A percentile compares a stretch with the other conserved stretches of the same genome.
Evolutionary conservation across 2,888 invertebrate genomes (phyloP).

Genomic region (Noctua janthina): DNA sequence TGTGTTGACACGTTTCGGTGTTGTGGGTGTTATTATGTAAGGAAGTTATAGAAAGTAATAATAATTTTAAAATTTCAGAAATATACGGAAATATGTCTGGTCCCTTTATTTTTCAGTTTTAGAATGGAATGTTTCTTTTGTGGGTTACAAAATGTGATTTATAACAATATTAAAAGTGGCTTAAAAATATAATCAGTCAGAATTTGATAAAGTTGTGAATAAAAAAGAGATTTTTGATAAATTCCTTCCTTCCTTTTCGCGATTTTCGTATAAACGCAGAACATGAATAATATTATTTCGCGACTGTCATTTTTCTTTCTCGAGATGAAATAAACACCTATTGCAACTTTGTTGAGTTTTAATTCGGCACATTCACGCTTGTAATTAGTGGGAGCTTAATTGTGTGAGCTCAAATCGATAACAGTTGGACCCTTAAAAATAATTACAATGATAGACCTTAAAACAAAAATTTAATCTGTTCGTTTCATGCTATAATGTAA

Average conservation of each 20-base stretch:
- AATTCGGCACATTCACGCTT: background rate
- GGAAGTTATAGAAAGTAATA: background rate
- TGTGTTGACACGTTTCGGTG: background rate
- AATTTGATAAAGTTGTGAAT: background rate
- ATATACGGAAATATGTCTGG: background rate
- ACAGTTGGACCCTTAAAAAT: background rate
- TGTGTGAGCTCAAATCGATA: background rate
- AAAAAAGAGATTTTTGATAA: background rate
- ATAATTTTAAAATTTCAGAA: constrained; percentile 1
- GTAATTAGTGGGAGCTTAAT: constrained; percentile 17
- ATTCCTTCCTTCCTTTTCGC: background rate
- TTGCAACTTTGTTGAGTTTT: background rate
- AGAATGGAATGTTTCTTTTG: background rate
- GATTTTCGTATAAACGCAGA: background rate
- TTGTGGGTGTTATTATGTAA: background rate
- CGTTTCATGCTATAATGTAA: background rate
- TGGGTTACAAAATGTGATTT: background rate
- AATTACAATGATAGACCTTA: constrained; percentile 11
- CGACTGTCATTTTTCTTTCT: background rate
- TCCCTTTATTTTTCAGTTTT: background rate
- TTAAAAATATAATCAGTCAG: background rate
- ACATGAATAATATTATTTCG: background rate
- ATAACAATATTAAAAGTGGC: background rate
- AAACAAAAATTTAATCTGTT: constrained; percentile 1
- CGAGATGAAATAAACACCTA: background rate